Conservation (phyloP, 1,140 invertebrate species). For the Drosophila subpulchrella region DNA sequence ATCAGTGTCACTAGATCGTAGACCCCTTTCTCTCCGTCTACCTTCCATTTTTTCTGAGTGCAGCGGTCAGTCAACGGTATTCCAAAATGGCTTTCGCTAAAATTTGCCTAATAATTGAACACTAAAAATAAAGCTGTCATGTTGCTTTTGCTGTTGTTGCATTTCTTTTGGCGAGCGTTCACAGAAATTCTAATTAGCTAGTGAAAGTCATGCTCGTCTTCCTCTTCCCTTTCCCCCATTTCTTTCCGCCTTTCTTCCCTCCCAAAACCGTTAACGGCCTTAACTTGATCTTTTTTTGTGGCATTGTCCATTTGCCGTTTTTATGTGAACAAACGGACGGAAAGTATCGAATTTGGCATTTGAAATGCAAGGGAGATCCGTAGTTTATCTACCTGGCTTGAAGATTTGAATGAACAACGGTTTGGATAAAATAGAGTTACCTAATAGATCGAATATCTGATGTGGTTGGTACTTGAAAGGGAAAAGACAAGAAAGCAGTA, state of each 20-base stretch:
- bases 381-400: slow-evolving; percentile 19
- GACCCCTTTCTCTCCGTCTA: background rate
- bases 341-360: slow-evolving; percentile 28
- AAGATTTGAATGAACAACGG: slow-evolving; percentile 37
- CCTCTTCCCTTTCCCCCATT: background rate
- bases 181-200: slow-evolving; percentile 75
- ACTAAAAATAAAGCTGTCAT: slow-evolving; percentile 37
- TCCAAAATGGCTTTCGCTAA: slow-evolving; percentile 67
- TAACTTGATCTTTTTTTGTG: slow-evolving; percentile 42
- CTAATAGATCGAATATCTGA: slow-evolving; percentile 20
- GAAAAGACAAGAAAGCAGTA: background rate
- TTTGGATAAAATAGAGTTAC: slow-evolving; percentile 25
- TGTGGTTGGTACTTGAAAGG: background rate
- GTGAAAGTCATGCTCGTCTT: slow-evolving; percentile 58
- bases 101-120: slow-evolving; percentile 79
- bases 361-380: slow-evolving; percentile 32
- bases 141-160: slow-evolving; percentile 30
- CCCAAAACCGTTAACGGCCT: slow-evolving; percentile 36
- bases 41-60: background rate
- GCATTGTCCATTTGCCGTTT: slow-evolving; percentile 26
- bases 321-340: slow-evolving; percentile 25
- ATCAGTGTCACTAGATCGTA: background rate
- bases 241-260: slow-evolving; percentile 4
- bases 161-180: slow-evolving; percentile 47
- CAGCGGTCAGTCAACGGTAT: slow-evolving; percentile 54